These are phyloP conservation scores for Calameuta pallipes DNA, from an alignment of 2,888 invertebrate species.

Conservation along the genomic window DNA sequence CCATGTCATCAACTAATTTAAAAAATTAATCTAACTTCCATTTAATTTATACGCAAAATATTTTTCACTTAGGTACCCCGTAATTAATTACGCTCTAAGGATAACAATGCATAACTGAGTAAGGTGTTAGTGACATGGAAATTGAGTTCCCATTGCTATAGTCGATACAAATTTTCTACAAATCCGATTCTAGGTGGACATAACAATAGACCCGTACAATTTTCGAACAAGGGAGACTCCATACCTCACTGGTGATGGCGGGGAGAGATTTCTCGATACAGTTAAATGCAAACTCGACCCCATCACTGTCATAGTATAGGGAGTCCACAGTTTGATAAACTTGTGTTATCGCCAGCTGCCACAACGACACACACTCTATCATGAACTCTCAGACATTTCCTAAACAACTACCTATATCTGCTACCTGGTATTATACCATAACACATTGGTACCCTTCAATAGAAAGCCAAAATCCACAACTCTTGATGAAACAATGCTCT, in stretches of 20 bases:
- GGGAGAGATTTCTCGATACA: slow-evolving; percentile 78
- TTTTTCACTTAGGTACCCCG: not conserved
- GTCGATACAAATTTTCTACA: not conserved
- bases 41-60: not conserved
- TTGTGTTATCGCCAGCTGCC: slow-evolving; percentile 30
- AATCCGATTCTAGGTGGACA: not conserved
- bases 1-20: not conserved
- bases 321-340: slow-evolving; percentile 32
- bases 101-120: not conserved
- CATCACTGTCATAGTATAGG: slow-evolving; percentile 52
- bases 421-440: not conserved
- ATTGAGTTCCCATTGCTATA: not conserved
- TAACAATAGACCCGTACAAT: not conserved
- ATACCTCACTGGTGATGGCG: slow-evolving; percentile 75
- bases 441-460: not conserved
- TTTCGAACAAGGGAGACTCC: slow-evolving; percentile 30
- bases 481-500: not conserved
- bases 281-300: slow-evolving; percentile 74
- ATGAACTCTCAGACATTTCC: slow-evolving; percentile 14
- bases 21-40: not conserved
- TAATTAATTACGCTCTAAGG: not conserved
- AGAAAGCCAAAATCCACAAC: not conserved
- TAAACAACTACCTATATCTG: not conserved
- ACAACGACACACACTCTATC: slow-evolving; percentile 10
- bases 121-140: not conserved